Conservation (phyloP, 2,888 invertebrate species). For the Endomychus coccineus region DNA sequence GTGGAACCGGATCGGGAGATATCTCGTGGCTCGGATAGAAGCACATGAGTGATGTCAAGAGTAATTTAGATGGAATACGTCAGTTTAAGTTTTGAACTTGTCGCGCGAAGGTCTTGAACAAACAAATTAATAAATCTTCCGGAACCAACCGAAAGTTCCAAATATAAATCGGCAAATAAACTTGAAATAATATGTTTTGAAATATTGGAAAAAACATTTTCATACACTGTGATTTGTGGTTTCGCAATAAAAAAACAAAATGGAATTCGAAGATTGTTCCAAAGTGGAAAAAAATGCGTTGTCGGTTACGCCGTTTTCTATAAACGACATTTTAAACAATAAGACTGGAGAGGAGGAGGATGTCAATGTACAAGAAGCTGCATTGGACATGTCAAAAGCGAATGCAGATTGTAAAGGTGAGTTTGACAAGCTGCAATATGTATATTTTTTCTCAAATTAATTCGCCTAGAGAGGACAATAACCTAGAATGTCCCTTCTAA, state of each 20-base stretch:
- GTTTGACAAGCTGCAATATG: not conserved
- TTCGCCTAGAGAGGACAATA: not conserved
- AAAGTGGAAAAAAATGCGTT: constrained; percentile 22
- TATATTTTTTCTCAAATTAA: not conserved
- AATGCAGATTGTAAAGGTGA: constrained; percentile 23
- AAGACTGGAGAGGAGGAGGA: constrained; percentile 17
- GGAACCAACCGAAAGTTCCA: too few species aligned
- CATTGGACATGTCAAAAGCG: constrained; percentile 44
- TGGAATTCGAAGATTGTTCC: constrained; percentile 30
- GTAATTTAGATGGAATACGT: constrained; percentile 14
- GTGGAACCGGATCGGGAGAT: not conserved
- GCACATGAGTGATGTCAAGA: constrained; percentile 14
- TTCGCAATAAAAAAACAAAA: too few species aligned
- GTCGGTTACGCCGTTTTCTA: constrained; percentile 59
- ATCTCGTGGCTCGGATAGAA: constrained; percentile 14
- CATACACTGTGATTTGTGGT: too few species aligned
- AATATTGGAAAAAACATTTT: too few species aligned
- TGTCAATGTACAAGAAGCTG: constrained; percentile 34
- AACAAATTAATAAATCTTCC: not conserved
- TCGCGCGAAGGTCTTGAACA: not conserved
- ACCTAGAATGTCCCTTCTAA: too few species aligned
- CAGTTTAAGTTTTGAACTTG: constrained; percentile 9
- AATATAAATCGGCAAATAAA: too few species aligned
- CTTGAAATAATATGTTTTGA: too few species aligned
- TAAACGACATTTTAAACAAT: constrained; percentile 60